These are phyloP conservation scores for Nothocercus nigrocapillus DNA, from an alignment of 2,113 vertebrate species.

Conservation along the genomic window DNA sequence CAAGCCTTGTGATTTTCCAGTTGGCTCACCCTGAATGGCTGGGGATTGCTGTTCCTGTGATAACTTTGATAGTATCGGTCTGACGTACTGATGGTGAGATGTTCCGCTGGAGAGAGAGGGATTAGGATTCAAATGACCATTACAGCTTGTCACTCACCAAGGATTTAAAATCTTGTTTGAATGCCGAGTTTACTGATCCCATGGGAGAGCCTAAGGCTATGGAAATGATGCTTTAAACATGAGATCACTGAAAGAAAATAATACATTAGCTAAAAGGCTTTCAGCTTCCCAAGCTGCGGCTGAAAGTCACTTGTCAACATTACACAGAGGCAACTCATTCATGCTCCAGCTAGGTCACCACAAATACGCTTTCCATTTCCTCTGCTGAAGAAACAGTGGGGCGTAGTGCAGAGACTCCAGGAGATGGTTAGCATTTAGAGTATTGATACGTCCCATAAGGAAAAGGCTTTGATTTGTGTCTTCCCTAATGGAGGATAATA, in stretches of 20 bases:
- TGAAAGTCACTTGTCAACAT: neutral
- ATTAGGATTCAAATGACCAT: constrained; percentile 19
- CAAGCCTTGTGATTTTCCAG: neutral
- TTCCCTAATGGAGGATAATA: neutral
- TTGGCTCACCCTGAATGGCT: neutral
- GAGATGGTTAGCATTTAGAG: neutral
- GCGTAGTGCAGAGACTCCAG: neutral
- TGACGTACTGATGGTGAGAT: constrained; percentile 31
- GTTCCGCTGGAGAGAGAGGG: neutral
- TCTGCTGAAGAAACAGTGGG: neutral
- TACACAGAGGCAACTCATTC: neutral
- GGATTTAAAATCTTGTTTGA: constrained; percentile 67
- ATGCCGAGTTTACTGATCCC: constrained; percentile 41
- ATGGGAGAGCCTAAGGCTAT: neutral
- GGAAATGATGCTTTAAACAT: constrained; percentile 52
- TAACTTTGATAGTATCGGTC: constrained; percentile 6
- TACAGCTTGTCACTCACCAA: constrained; percentile 54
- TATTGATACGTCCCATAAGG: neutral
- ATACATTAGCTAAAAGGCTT: neutral
- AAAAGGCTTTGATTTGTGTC: neutral
- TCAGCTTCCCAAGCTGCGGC: constrained; percentile 23
- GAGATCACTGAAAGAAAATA: constrained; percentile 59
- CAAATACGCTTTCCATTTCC: neutral
- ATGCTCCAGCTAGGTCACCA: neutral
- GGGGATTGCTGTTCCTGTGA: constrained; percentile 19